Evolutionary conservation across 2,888 invertebrate species (phyloP).

Genomic region (Caenorhabditis uteleia): DNA sequence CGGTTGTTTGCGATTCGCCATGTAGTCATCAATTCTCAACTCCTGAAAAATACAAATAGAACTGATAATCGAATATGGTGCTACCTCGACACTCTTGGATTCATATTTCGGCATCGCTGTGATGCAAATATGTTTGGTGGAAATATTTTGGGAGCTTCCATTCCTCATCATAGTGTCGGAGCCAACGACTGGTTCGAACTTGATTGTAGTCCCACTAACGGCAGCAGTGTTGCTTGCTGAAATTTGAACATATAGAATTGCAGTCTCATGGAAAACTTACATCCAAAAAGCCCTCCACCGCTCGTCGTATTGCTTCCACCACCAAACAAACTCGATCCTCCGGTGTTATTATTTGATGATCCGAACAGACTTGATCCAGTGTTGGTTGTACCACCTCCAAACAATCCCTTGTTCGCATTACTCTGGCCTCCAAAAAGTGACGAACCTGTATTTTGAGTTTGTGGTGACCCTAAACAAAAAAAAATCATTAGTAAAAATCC

Average conservation of each 20-base stretch:
- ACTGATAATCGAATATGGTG: constrained; percentile 58
- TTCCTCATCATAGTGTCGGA: constrained; percentile 91
- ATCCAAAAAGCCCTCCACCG: constrained; percentile 17
- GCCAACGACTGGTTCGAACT: constrained; percentile 81
- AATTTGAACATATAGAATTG: no score
- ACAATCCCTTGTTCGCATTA: constrained; percentile 29
- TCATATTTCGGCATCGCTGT: constrained; percentile 99
- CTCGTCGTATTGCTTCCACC: background rate
- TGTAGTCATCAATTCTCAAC: constrained; percentile 89
- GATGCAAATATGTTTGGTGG: constrained; percentile 92
- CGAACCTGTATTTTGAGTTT: constrained; percentile 7
- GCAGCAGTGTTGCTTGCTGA: no score
- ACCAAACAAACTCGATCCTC: constrained; percentile 21
- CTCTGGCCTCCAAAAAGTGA: constrained; percentile 27
- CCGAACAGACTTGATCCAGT: constrained; percentile 73
- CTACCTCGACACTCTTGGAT: constrained; percentile 87
- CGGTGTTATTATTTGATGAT: constrained; percentile 70
- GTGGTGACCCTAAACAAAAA: background rate
- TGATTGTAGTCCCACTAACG: constrained; percentile 79
- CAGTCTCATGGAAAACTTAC: no score
- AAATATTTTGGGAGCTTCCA: constrained; percentile 81
- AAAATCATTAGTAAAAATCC: no score
- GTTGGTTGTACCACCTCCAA: constrained; percentile 23
- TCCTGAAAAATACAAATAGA: no score
- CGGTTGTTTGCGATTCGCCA: constrained; percentile 84